phyloP scores from a whole-genome alignment of 1,140 invertebrate genomes.

The Vanessa tameamea region DNA sequence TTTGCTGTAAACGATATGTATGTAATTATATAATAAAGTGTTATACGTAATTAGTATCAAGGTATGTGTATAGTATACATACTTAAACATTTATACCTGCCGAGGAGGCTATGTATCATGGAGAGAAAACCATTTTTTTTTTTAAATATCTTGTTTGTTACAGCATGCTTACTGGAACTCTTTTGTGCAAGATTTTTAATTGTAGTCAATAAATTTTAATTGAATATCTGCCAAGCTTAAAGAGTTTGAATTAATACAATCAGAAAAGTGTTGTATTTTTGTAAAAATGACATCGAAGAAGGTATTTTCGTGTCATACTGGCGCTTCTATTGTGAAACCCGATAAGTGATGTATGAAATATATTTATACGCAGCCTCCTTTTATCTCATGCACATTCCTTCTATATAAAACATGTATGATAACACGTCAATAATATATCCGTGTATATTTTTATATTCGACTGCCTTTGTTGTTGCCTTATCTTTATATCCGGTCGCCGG shows the following conservation, averaged over 20 bases:
- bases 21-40: background rate
- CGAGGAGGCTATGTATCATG: background rate
- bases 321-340: too few relatives aligned
- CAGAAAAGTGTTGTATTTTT: too few relatives aligned
- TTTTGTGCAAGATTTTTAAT: too few relatives aligned
- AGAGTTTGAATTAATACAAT: too few relatives aligned
- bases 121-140: background rate
- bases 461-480: slow-evolving; percentile 56
- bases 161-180: too few relatives aligned
- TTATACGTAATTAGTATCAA: slow-evolving; percentile 10
- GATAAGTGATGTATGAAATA: background rate
- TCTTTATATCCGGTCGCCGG: slow-evolving; percentile 19
- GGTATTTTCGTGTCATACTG: too few relatives aligned
- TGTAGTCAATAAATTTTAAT: too few relatives aligned
- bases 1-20: background rate
- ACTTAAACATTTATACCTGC: background rate
- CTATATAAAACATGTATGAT: background rate
- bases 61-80: background rate
- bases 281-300: too few relatives aligned
- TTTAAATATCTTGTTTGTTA: background rate
- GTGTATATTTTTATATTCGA: slow-evolving; percentile 52
- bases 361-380: slow-evolving; percentile 7
- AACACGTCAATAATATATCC: slow-evolving; percentile 11
- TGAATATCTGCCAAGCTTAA: too few relatives aligned
- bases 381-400: slow-evolving; percentile 18